phyloP scores from a whole-genome alignment of 2,797 vertebrate genomes.

The Microcaecilia unicolor region DNA sequence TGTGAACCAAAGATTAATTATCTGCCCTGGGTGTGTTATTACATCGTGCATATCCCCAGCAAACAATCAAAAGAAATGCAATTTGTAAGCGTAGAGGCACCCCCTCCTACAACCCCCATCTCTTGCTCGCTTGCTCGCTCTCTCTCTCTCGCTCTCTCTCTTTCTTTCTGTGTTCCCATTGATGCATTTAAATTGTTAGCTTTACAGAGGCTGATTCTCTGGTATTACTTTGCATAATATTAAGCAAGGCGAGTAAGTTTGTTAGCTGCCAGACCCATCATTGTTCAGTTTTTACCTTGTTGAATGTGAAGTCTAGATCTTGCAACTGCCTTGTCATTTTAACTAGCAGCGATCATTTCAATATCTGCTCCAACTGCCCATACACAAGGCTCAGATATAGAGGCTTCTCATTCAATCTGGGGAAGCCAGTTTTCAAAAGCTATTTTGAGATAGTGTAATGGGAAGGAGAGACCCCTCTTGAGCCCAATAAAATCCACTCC shows the following conservation, averaged over 20 bases:
- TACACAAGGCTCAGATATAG: too few species aligned
- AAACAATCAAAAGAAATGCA: slow-evolving; percentile 44
- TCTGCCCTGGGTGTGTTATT: slow-evolving; percentile 8
- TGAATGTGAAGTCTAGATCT: slow-evolving; percentile 10
- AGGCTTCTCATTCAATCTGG: too few species aligned
- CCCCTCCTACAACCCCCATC: slow-evolving; percentile 1
- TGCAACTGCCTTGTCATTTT: slow-evolving; percentile 1
- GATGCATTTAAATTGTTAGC: slow-evolving; percentile 20
- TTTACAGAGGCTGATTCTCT: slow-evolving; percentile 21
- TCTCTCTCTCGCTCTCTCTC: too few species aligned
- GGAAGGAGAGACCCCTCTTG: too few species aligned
- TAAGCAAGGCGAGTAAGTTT: slow-evolving; percentile 7
- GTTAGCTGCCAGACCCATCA: slow-evolving; percentile 10
- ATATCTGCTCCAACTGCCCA: too few species aligned
- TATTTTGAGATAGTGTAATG: too few species aligned
- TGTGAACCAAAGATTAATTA: slow-evolving; percentile 31
- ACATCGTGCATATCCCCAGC: slow-evolving; percentile 14
- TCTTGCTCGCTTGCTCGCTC: too few species aligned
- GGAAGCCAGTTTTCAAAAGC: too few species aligned
- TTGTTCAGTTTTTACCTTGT: slow-evolving; percentile 10
- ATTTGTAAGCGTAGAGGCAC: slow-evolving; percentile 25
- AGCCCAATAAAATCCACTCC: too few species aligned
- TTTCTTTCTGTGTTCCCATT: slow-evolving; percentile 11
- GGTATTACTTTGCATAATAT: slow-evolving; percentile 19
- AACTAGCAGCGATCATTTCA: too few species aligned